Percentiles rank a stretch among this genome's conserved stretches.
phyloP scores from a whole-genome alignment of 2,888 invertebrate genomes.

The Oscheius onirici region DNA sequence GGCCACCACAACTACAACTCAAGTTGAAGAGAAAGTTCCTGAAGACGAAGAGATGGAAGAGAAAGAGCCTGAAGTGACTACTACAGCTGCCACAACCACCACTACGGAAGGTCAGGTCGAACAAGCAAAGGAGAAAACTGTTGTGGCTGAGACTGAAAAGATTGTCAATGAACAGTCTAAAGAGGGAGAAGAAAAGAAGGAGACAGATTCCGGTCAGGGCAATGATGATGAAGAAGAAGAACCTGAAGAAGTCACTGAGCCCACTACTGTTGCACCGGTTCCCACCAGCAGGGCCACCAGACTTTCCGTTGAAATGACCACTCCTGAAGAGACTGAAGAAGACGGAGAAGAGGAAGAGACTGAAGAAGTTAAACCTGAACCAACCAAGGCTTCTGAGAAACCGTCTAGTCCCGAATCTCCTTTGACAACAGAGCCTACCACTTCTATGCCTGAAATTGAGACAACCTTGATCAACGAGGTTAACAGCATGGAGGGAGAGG shows the following conservation, averaged over 20 bases:
- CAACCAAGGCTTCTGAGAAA: conserved; percentile 18
- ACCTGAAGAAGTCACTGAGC: conserved; percentile 31
- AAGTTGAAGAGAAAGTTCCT: conserved; percentile 17
- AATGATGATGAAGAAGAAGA: conserved; percentile 28
- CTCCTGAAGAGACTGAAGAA: not conserved
- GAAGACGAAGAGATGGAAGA: not conserved
- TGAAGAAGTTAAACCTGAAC: conserved; percentile 27
- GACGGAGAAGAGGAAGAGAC: conserved; percentile 2
- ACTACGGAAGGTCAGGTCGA: conserved; percentile 7
- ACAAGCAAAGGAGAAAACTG: conserved; percentile 1
- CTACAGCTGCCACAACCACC: conserved; percentile 24
- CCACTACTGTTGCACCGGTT: not conserved
- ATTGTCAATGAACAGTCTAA: conserved; percentile 37
- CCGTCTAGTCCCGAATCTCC: not conserved
- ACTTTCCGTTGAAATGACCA: not conserved
- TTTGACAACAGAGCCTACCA: not conserved
- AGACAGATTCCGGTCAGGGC: not conserved
- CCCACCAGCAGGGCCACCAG: conserved; percentile 9
- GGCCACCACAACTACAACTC: conserved; percentile 3
- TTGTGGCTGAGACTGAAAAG: not conserved
- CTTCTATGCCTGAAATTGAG: conserved; percentile 18
- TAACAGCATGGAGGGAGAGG: conserved; percentile 26
- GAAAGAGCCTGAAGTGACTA: conserved; percentile 22
- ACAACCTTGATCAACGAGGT: conserved; percentile 22
- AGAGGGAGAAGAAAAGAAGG: conserved; percentile 1